A percentile compares a stretch with the other conserved stretches of the same genome.
These are phyloP conservation scores for Balearica regulorum DNA, from an alignment of 2,797 vertebrate species.

Conservation along the genomic window DNA sequence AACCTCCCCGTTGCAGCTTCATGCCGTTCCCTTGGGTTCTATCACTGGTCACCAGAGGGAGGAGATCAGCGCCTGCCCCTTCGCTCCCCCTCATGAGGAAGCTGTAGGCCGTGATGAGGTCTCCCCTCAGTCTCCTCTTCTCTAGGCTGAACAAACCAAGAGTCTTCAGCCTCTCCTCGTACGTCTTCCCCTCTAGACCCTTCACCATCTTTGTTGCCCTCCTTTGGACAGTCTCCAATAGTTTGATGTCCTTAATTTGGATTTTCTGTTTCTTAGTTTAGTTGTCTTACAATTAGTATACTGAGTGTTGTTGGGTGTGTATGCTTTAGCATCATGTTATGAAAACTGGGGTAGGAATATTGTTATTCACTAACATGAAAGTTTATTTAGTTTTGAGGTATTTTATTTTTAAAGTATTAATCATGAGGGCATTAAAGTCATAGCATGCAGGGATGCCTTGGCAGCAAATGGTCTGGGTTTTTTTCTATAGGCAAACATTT, in stretches of 20 bases:
- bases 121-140: too few species aligned
- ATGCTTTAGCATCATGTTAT: background rate
- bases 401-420: background rate
- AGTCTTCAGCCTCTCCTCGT: too few species aligned
- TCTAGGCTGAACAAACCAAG: too few species aligned
- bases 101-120: too few species aligned
- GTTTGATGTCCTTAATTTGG: background rate
- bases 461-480: background rate
- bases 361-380: background rate
- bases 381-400: background rate
- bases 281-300: background rate
- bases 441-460: background rate
- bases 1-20: too few species aligned
- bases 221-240: too few species aligned
- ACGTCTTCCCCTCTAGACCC: too few species aligned
- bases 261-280: background rate
- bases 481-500: background rate
- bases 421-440: background rate
- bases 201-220: too few species aligned
- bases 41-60: too few species aligned
- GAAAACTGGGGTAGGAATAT: background rate
- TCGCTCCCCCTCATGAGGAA: too few species aligned
- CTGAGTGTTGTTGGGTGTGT: background rate
- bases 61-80: too few species aligned
- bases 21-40: too few species aligned